These are phyloP conservation scores for Muraenolepis orangiensis DNA, from an alignment of 2,797 vertebrate species.

Conservation along the genomic window DNA sequence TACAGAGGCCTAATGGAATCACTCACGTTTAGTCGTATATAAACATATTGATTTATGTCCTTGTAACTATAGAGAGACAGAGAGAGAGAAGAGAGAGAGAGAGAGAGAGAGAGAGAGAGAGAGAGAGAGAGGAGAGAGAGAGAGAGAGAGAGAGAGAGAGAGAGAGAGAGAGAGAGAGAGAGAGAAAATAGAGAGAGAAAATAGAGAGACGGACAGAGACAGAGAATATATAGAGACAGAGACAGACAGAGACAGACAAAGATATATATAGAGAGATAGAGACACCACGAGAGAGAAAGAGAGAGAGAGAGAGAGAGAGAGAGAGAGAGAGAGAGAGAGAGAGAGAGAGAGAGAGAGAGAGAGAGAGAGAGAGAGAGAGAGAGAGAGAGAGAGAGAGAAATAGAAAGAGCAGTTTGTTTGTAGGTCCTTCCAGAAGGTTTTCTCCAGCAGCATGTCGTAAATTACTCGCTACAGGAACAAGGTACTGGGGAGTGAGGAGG, in stretches of 20 bases:
- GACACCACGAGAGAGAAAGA: constrained; percentile 63
- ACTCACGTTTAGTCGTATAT: no score
- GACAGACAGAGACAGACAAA: constrained; percentile 41
- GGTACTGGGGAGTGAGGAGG: constrained; percentile 9
- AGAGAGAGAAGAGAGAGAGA: constrained; percentile 42
- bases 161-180: background rate
- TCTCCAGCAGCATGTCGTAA: background rate
- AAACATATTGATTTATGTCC: no score
- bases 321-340: background rate
- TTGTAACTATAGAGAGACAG: constrained; percentile 53
- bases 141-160: constrained; percentile 73
- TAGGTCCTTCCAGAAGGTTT: constrained; percentile 12
- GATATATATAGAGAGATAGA: constrained; percentile 55
- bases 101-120: constrained; percentile 47
- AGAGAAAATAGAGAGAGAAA: background rate
- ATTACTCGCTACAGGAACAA: background rate
- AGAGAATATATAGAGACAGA: constrained; percentile 58
- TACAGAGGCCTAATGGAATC: no score
- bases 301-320: constrained; percentile 66
- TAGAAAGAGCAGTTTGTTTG: background rate
- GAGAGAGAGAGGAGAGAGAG: constrained; percentile 59
- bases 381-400: constrained; percentile 42
- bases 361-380: constrained; percentile 10
- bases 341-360: background rate
- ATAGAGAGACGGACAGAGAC: constrained; percentile 9